Evolutionary conservation across 1,140 invertebrate genomes (phyloP).

Genomic region (Phortica variegata): DNA sequence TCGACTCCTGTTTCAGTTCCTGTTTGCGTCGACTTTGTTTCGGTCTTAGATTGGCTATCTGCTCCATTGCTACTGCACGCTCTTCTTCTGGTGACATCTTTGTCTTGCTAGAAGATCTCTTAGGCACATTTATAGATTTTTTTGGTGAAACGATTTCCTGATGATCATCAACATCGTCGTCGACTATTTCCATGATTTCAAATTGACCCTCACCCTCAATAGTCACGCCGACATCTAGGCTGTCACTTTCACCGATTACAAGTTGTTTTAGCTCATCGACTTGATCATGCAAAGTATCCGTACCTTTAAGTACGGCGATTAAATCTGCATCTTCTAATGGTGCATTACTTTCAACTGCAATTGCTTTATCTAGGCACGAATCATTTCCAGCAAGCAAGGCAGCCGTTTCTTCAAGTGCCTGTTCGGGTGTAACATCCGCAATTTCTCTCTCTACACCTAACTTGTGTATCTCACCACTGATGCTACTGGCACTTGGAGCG

Average conservation of each 20-base stretch:
- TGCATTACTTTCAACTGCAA: constrained; percentile 2
- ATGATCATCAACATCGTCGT: constrained; percentile 32
- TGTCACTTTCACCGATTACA: constrained; percentile 22
- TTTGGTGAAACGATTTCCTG: constrained; percentile 5
- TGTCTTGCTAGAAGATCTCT: constrained; percentile 3
- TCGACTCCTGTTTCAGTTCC: constrained; percentile 15
- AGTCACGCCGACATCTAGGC: constrained; percentile 31
- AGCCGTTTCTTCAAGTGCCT: background rate
- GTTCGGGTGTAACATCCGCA: constrained; percentile 2
- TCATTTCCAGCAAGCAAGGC: too few relatives aligned
- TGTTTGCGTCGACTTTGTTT: constrained; percentile 34
- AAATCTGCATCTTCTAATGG: constrained; percentile 45
- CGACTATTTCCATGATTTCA: constrained; percentile 46
- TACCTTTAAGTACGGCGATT: constrained; percentile 47
- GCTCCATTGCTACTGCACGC: constrained; percentile 42
- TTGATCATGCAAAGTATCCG: constrained; percentile 21
- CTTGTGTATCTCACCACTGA: constrained; percentile 5
- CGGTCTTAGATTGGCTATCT: constrained; percentile 35
- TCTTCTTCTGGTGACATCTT: constrained; percentile 42
- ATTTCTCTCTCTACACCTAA: background rate
- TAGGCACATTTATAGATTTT: background rate
- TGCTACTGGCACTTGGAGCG: background rate
- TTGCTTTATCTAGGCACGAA: background rate
- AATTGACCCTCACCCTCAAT: constrained; percentile 52
- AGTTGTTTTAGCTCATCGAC: constrained; percentile 17